phyloP scores from a whole-genome alignment of 1,140 invertebrate genomes.

The Amyelois transitella region DNA sequence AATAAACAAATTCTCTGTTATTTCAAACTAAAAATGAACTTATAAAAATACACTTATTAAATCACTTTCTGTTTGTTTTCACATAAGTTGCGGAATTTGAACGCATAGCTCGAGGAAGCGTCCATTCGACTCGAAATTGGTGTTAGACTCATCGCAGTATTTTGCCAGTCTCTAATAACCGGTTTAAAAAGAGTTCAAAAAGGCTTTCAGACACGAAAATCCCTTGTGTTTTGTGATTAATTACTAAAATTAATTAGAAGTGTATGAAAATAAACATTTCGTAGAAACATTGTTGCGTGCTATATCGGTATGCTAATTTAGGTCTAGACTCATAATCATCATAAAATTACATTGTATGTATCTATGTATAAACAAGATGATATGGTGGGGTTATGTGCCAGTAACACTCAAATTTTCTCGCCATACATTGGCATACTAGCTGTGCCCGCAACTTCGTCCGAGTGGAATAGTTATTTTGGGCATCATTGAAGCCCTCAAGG shows the following conservation, averaged over 20 bases:
- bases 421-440: no score
- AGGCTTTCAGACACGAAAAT: neutral
- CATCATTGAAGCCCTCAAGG: no score
- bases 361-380: no score
- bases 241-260: neutral
- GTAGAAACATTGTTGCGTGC: neutral
- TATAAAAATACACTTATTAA: no score
- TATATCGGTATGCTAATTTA: no score
- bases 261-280: neutral
- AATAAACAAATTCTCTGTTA: neutral
- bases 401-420: no score
- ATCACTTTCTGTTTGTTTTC: neutral
- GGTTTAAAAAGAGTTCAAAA: neutral
- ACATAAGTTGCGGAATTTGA: neutral
- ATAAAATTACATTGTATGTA: no score
- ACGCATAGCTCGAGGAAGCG: neutral
- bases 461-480: no score
- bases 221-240: neutral
- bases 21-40: no score
- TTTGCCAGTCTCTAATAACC: neutral
- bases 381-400: no score
- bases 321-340: no score
- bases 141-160: neutral
- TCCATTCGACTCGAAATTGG: neutral
- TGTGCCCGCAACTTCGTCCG: no score